A percentile compares a stretch with the other conserved stretches of the same genome.
These are phyloP conservation scores for Catostomus latipinnis DNA, from an alignment of 2,797 vertebrate genomes.

Conservation along the genomic window DNA sequence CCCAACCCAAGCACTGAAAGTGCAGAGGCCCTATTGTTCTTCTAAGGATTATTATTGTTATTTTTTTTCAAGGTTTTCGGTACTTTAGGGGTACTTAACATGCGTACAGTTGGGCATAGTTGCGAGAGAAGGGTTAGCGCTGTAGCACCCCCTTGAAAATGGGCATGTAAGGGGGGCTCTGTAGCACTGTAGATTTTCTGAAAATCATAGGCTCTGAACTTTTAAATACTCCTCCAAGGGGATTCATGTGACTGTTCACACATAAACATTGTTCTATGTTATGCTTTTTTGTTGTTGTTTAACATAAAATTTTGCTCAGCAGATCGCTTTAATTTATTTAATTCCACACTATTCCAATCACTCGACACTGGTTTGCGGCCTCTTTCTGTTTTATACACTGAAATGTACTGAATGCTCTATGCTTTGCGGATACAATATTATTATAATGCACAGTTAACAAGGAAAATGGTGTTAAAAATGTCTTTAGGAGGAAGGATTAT, in stretches of 20 bases:
- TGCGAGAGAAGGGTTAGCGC: too few relatives aligned
- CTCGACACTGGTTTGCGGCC: slow-evolving; percentile 38
- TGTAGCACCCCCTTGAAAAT: background rate
- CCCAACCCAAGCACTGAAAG: too few relatives aligned
- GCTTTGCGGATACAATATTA: slow-evolving; percentile 30
- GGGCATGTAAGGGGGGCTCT: too few relatives aligned
- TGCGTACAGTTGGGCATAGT: too few relatives aligned
- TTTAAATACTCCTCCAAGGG: too few relatives aligned
- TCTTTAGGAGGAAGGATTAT: slow-evolving; percentile 28
- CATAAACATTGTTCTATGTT: slow-evolving; percentile 40
- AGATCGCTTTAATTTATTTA: slow-evolving; percentile 43
- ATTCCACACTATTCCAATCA: slow-evolving; percentile 32
- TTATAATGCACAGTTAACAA: slow-evolving; percentile 23
- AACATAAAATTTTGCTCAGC: slow-evolving; percentile 36
- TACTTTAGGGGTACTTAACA: too few relatives aligned
- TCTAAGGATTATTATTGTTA: too few relatives aligned
- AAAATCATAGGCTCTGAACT: too few relatives aligned
- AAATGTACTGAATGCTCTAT: slow-evolving; percentile 1
- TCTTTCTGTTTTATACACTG: slow-evolving; percentile 42
- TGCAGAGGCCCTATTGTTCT: too few relatives aligned
- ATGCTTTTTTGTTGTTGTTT: slow-evolving; percentile 15
- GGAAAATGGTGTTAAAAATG: slow-evolving; percentile 10
- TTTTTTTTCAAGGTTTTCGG: too few relatives aligned
- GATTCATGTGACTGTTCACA: background rate
- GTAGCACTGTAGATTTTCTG: too few relatives aligned